A percentile compares a stretch with the other conserved stretches of the same genome.
phyloP scores from a whole-genome alignment of 2,797 vertebrate species.

The Mus minutoides region DNA sequence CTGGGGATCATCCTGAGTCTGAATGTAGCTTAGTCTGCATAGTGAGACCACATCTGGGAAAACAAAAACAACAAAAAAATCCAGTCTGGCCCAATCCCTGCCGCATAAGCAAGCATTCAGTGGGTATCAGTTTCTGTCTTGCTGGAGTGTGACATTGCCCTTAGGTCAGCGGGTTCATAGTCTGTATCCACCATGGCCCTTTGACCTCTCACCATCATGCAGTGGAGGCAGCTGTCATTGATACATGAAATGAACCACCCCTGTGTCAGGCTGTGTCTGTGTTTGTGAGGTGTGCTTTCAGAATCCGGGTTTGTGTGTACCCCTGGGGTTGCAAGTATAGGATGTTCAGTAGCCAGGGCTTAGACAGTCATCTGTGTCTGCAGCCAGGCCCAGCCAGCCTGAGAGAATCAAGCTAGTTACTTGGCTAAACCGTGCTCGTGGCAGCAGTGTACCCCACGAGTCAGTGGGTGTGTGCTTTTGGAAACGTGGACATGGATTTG shows the following conservation, averaged over 20 bases:
- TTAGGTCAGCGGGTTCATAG: not conserved
- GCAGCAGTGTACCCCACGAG: fast-evolving
- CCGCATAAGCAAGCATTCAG: not conserved
- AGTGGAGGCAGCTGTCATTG: fast-evolving
- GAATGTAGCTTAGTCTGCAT: not conserved
- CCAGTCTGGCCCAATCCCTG: not conserved
- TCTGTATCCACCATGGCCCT: not conserved
- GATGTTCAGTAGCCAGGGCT: not conserved
- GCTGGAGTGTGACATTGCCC: not conserved
- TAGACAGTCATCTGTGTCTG: not conserved
- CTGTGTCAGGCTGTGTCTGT: not conserved
- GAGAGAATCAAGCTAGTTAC: not conserved
- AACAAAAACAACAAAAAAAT: not conserved
- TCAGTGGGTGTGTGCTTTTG: not conserved
- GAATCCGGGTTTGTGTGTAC: not conserved
- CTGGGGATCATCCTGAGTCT: not conserved
- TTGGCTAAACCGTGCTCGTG: fast-evolving
- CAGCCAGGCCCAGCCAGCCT: not conserved
- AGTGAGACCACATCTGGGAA: not conserved
- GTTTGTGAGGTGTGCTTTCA: not conserved
- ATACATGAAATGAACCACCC: not conserved
- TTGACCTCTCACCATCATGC: not conserved
- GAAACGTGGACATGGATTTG: not conserved
- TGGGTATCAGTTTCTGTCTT: not conserved
- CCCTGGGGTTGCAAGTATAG: not conserved